Conservation (phyloP, 2,113 vertebrate genomes). For the Oenanthe oenanthe region DNA sequence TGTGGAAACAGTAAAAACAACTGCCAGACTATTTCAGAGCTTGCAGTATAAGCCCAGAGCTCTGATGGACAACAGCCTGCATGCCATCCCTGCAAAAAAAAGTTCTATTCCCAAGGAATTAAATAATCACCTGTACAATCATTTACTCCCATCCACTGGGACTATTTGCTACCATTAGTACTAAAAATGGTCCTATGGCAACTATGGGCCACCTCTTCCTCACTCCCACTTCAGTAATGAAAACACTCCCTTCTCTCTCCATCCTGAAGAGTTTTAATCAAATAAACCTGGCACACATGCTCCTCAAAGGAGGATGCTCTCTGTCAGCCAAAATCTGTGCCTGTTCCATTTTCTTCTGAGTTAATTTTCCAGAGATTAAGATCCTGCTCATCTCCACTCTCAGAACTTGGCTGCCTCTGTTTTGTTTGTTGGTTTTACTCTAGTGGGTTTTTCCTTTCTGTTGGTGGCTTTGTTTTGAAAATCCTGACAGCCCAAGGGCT, state of each 20-base stretch:
- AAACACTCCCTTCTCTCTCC: not conserved
- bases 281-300: not conserved
- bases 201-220: not conserved
- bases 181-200: not conserved
- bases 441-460: conserved; percentile 14
- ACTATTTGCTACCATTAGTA: not conserved
- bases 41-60: not conserved
- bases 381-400: conserved; percentile 58
- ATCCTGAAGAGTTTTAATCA: conserved; percentile 52
- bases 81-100: not conserved
- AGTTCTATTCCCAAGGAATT: not conserved
- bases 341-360: conserved; percentile 73
- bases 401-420: not conserved
- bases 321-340: conserved; percentile 47
- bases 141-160: not conserved
- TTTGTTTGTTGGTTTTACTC: conserved; percentile 42
- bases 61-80: not conserved
- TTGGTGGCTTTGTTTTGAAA: not conserved
- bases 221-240: not conserved
- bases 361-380: conserved; percentile 81
- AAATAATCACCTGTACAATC: not conserved
- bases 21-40: not conserved
- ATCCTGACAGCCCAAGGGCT: not conserved
- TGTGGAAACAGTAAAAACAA: not conserved
- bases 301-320: not conserved